Percentiles rank a stretch among this genome's conserved stretches.
Evolutionary conservation across 2,888 invertebrate species (phyloP).

Genomic region (Philereme transversata): DNA sequence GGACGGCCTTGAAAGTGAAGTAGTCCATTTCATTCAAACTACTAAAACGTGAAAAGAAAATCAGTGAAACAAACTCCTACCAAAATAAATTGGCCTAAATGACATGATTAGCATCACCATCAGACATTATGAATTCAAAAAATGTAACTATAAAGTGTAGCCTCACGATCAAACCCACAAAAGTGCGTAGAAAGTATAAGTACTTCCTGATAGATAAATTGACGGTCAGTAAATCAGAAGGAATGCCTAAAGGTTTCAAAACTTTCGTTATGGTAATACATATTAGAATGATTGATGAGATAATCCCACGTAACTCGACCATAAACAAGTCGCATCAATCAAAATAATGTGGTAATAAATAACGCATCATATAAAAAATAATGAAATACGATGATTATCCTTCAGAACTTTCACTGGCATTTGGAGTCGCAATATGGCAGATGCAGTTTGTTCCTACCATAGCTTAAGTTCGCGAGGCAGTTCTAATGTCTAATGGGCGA

Average conservation of each 20-base stretch:
- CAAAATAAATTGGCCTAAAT: too few species aligned
- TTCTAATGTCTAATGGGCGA: too few species aligned
- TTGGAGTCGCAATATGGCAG: conserved; percentile 44
- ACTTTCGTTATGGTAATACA: conserved; percentile 29
- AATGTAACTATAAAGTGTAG: too few species aligned
- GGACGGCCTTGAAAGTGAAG: too few species aligned
- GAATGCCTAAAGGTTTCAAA: conserved; percentile 21
- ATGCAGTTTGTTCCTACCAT: neutral
- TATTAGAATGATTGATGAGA: conserved; percentile 31
- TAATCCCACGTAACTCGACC: conserved; percentile 21
- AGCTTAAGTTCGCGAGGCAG: too few species aligned
- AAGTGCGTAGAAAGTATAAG: conserved; percentile 1
- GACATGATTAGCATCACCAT: too few species aligned
- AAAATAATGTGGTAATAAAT: conserved; percentile 26
- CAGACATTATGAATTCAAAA: too few species aligned
- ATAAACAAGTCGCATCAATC: conserved; percentile 26
- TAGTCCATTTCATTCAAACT: too few species aligned
- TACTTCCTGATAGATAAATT: conserved; percentile 4
- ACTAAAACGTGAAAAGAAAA: too few species aligned
- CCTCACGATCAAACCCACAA: neutral
- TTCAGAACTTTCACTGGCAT: conserved; percentile 36
- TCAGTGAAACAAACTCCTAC: too few species aligned
- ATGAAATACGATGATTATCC: conserved; percentile 30
- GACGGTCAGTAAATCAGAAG: conserved; percentile 16
- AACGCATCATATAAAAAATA: conserved; percentile 24